Evolutionary conservation across 2,113 vertebrate species (phyloP).

Genomic region (Edolisoma coerulescens): DNA sequence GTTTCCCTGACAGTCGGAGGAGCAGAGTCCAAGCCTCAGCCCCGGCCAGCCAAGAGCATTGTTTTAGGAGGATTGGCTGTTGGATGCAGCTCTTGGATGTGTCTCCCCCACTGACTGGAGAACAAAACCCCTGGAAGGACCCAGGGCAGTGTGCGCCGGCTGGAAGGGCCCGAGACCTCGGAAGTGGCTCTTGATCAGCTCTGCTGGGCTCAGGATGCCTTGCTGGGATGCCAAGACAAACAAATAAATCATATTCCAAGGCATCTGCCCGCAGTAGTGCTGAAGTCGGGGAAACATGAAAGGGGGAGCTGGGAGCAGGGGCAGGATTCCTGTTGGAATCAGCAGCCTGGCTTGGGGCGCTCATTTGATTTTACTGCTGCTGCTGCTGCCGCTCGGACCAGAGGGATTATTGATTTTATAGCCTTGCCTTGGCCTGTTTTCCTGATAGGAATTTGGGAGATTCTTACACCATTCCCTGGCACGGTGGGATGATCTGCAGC

Average conservation of each 20-base stretch:
- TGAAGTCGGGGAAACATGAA: conserved; percentile 22
- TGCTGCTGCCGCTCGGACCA: background rate
- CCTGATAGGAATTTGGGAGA: background rate
- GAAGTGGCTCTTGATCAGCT: conserved; percentile 58
- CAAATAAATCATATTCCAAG: conserved; percentile 66
- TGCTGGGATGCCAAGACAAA: conserved; percentile 71
- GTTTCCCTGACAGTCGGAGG: background rate
- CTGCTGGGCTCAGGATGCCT: conserved; percentile 45
- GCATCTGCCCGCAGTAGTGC: conserved; percentile 36
- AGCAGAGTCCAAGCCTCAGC: background rate
- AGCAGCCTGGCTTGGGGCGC: background rate
- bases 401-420: background rate
- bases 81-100: background rate
- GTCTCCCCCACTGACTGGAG: background rate
- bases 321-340: conserved; percentile 41
- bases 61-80: conserved; percentile 22
- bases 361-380: background rate
- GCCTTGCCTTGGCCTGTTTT: background rate
- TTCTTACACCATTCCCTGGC: background rate
- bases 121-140: background rate
- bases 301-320: conserved; percentile 17
- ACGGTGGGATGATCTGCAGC: background rate
- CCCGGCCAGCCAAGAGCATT: background rate
- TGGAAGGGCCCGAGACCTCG: conserved; percentile 48
- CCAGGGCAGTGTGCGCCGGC: background rate